phyloP scores from a whole-genome alignment of 2,888 invertebrate genomes.

The Theretra japonica region DNA sequence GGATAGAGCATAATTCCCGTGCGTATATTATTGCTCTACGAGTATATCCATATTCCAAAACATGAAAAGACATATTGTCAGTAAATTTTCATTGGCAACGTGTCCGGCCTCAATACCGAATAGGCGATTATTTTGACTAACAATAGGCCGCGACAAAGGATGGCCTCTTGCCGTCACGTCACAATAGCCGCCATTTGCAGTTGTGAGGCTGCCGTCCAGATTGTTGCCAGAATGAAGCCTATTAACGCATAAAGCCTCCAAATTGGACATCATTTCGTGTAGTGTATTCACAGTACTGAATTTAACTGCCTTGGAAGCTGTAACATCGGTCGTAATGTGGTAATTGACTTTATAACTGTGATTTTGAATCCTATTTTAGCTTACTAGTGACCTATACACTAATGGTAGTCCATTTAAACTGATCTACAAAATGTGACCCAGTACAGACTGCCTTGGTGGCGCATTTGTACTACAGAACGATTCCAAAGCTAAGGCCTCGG shows the following conservation, averaged over 20 bases:
- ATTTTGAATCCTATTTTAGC: too few species aligned
- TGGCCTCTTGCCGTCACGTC: conserved; percentile 27
- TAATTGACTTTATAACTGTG: too few species aligned
- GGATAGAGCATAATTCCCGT: too few species aligned
- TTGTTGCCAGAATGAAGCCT: conserved; percentile 24
- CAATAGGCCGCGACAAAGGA: conserved; percentile 45
- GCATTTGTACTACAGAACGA: too few species aligned
- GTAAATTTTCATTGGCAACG: conserved; percentile 17
- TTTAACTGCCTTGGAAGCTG: neutral
- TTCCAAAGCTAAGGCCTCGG: too few species aligned
- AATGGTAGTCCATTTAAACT: too few species aligned
- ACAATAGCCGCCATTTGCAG: conserved; percentile 42
- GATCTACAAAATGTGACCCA: too few species aligned
- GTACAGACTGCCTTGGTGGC: too few species aligned
- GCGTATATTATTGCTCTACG: too few species aligned
- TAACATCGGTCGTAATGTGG: neutral
- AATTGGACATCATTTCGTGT: neutral
- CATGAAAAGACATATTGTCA: neutral
- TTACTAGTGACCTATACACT: too few species aligned
- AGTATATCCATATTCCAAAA: neutral
- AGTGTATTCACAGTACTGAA: neutral
- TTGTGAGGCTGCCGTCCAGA: conserved; percentile 30
- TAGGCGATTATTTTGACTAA: conserved; percentile 39
- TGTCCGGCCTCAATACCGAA: conserved; percentile 32
- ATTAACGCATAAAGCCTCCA: neutral